Conservation (phyloP, 2,113 vertebrate genomes). For the Polypterus senegalus region DNA sequence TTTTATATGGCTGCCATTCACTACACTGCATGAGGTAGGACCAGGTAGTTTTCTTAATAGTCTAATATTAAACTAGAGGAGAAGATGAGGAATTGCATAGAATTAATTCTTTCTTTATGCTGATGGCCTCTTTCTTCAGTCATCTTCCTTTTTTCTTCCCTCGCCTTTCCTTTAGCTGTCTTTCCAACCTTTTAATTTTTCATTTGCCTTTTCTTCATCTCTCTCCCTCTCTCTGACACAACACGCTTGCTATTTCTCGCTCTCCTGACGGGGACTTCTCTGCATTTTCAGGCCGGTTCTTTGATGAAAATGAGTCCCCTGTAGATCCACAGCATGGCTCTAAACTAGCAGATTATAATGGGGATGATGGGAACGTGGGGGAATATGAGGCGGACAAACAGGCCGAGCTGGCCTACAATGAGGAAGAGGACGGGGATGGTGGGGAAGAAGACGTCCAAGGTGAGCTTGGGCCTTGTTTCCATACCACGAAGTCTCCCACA, state of each 20-base stretch:
- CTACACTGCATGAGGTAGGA: no score
- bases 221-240: background rate
- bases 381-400: conserved; percentile 99
- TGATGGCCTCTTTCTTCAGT: background rate
- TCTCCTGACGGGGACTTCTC: conserved; percentile 71
- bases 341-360: conserved; percentile 99
- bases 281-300: conserved; percentile 97
- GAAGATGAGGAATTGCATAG: no score
- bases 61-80: no score
- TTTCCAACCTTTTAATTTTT: background rate
- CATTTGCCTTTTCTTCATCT: background rate
- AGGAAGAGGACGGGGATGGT: conserved; percentile 99
- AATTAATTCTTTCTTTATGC: no score
- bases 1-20: no score
- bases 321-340: conserved; percentile 96
- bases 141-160: background rate
- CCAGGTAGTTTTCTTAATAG: no score
- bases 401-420: conserved; percentile 99
- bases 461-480: conserved; percentile 76
- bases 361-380: conserved; percentile 99
- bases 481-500: conserved; percentile 42
- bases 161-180: background rate
- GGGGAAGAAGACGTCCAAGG: conserved; percentile 99
- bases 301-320: conserved; percentile 99
- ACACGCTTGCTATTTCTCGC: conserved; percentile 27